Evolutionary conservation across 2,888 invertebrate genomes (phyloP).

Genomic region (Leptothorax acervorum): DNA sequence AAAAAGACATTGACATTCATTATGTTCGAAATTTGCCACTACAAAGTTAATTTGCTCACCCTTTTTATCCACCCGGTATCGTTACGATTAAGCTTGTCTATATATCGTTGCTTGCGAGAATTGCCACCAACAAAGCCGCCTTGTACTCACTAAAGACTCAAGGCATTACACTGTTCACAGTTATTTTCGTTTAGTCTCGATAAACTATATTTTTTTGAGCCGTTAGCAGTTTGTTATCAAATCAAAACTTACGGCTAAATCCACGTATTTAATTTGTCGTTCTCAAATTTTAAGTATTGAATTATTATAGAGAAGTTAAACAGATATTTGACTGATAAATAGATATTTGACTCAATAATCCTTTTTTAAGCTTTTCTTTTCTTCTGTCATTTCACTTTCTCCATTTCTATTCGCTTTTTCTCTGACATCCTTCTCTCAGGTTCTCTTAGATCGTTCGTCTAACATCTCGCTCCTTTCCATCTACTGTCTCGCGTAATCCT

Average conservation of each 20-base stretch:
- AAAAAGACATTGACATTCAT: neutral
- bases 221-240: neutral
- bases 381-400: conserved; percentile 56
- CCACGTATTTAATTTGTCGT: neutral
- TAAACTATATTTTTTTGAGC: neutral
- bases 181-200: conserved; percentile 20
- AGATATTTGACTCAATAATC: conserved; percentile 67
- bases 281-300: neutral
- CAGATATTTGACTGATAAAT: conserved; percentile 29
- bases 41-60: neutral
- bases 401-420: conserved; percentile 52
- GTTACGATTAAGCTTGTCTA: neutral
- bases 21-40: neutral
- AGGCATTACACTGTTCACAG: neutral
- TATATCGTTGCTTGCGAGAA: conserved; percentile 6
- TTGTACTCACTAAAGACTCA: neutral
- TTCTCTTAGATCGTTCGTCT: conserved; percentile 29
- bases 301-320: neutral
- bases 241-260: neutral
- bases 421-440: conserved; percentile 10
- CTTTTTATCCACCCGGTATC: neutral
- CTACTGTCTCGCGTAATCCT: conserved; percentile 20
- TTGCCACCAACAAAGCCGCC: conserved; percentile 10
- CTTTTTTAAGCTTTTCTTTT: conserved; percentile 38
- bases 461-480: conserved; percentile 51